Conservation (phyloP, 2,113 vertebrate genomes). For the Cyanoderma ruficeps region DNA sequence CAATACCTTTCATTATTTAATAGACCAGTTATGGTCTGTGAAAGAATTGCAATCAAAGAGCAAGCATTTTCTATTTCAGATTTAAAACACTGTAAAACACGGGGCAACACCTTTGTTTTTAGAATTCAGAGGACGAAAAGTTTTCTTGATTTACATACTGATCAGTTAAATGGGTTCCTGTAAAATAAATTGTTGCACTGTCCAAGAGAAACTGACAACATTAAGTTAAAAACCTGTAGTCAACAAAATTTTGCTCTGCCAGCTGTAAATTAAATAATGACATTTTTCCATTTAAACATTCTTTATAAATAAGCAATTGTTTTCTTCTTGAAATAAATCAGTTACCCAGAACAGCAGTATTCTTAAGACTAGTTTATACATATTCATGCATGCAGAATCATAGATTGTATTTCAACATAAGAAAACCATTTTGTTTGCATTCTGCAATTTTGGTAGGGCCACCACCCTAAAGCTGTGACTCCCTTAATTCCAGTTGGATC, state of each 20-base stretch:
- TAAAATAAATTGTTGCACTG: not conserved
- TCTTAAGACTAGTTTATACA: not conserved
- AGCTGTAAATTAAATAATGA: not conserved
- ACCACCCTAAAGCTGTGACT: not conserved
- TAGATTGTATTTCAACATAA: not conserved
- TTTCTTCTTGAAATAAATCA: slow-evolving; percentile 50
- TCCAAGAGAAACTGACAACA: not conserved
- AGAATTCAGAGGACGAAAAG: not conserved
- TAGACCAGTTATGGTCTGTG: not conserved
- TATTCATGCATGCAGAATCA: not conserved
- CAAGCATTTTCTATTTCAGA: not conserved
- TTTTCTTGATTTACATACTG: not conserved
- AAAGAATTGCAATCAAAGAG: not conserved
- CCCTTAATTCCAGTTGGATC: not conserved
- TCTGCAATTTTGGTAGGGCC: not conserved
- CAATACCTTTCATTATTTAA: slow-evolving; percentile 52
- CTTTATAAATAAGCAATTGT: slow-evolving; percentile 61
- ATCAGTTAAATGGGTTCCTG: not conserved
- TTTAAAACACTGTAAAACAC: not conserved
- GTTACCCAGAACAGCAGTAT: slow-evolving; percentile 42
- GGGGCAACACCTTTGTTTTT: not conserved
- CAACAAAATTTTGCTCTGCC: not conserved
- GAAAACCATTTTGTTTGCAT: not conserved
- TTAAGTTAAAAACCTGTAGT: not conserved
- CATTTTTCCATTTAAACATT: slow-evolving; percentile 51